Evolutionary conservation across 2,797 vertebrate genomes (phyloP), one percentile per base, ranked within the genome.

Genomic region (Otus scops): DNA sequence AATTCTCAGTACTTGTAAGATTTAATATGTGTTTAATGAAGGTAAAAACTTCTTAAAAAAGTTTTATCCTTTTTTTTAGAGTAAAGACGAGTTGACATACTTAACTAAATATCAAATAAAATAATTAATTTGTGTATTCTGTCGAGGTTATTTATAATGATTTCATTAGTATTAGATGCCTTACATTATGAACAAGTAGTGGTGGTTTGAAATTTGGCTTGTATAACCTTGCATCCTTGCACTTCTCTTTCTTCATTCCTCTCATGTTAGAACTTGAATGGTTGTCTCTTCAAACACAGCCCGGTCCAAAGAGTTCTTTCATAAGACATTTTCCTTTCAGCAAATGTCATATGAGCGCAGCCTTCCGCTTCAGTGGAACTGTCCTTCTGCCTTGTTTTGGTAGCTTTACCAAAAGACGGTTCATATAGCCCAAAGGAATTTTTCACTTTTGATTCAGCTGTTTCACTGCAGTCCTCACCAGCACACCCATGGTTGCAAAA

Each of bases 231-330:
- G 51, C 14, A 11, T 10, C 64, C 54, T 78, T 70, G 75, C 67
- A 3, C 38, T 48, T 51, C 5, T n/a, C 18, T 9, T 30, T 78
- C 57, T 36, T 45, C 6, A 0, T 41, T 60, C 34, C n/a, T 54
- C 82, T 22, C 51, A 3, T 73, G 21, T 45, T 85, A 19, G n/a
- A 13, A 3, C 71, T 61, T 13, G 19, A 26, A 39, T 45, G 39
- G 36, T 5, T 93, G 3, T 57, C 61, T 76, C 93, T 95, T 12
- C 88, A 81, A 39, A 61, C 39, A 6, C 14, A 82, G 50, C 75
- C 91, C 9, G 94, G 28, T 22, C 98, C 98, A 75, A 97, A 97
- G 30, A 97, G 97, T 69, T 98, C 97, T 85, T 96, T 84, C 97
- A 93, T 94, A 45, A 97, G 93, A 15, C 14, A 88, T 91, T 45